Evolutionary conservation across 2,797 vertebrate species (phyloP).

Genomic region (Huso huso): DNA sequence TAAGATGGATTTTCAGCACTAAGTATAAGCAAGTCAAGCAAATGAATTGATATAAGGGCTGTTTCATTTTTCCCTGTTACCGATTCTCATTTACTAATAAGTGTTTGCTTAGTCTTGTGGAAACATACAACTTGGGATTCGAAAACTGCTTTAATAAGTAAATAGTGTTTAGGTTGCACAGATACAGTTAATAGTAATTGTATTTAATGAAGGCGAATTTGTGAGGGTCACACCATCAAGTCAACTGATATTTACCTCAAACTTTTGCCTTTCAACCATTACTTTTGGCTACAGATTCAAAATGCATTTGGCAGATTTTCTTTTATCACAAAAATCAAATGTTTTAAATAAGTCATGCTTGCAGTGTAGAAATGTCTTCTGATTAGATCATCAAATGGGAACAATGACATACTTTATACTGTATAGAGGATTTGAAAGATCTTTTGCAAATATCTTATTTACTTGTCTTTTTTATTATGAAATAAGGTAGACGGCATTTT

Average conservation of each 20-base stretch:
- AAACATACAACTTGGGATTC: slow-evolving; percentile 45
- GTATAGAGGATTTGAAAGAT: no score
- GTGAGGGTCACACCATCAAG: slow-evolving; percentile 32
- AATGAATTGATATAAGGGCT: slow-evolving; percentile 62
- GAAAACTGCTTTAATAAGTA: slow-evolving; percentile 34
- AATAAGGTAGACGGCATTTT: no score
- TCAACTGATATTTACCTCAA: slow-evolving; percentile 52
- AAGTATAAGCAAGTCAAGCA: slow-evolving; percentile 57
- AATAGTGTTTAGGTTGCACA: slow-evolving; percentile 5
- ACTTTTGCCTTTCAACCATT: slow-evolving; percentile 28
- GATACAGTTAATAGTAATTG: neutral
- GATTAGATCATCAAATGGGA: neutral
- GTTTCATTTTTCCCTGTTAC: slow-evolving; percentile 27
- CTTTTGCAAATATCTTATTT: no score
- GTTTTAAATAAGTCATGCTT: neutral
- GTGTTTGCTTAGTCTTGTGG: slow-evolving; percentile 57
- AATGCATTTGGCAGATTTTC: neutral
- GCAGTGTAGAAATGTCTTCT: neutral
- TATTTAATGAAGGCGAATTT: slow-evolving; percentile 43
- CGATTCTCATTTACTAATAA: slow-evolving; percentile 44
- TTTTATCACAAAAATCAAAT: neutral
- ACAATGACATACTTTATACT: no score
- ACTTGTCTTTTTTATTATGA: no score
- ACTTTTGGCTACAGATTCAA: neutral
- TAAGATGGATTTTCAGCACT: slow-evolving; percentile 34